phyloP scores from a whole-genome alignment of 2,888 invertebrate species.

The Xylota sylvarum region DNA sequence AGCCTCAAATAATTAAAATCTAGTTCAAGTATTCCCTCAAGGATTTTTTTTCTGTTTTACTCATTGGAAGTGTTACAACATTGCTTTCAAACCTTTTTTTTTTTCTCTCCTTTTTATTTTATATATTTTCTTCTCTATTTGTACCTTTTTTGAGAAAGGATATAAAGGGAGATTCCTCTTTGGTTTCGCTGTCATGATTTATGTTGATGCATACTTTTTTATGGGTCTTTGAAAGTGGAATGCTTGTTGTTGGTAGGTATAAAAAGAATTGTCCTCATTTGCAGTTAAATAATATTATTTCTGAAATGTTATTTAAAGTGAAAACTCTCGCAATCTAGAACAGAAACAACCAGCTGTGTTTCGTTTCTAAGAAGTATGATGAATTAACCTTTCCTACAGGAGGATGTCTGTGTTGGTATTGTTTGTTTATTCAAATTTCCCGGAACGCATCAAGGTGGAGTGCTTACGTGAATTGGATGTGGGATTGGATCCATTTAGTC shows the following conservation, averaged over 20 bases:
- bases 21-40: slow-evolving; percentile 56
- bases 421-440: background rate
- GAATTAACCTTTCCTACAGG: slow-evolving; percentile 12
- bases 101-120: slow-evolving; percentile 14
- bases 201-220: slow-evolving; percentile 46
- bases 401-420: background rate
- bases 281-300: slow-evolving; percentile 24
- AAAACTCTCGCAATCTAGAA: background rate
- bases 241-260: slow-evolving; percentile 3
- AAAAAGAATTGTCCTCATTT: slow-evolving; percentile 29
- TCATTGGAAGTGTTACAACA: slow-evolving; percentile 53
- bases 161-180: slow-evolving; percentile 44
- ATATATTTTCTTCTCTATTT: slow-evolving; percentile 20
- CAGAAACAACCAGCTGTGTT: slow-evolving; percentile 18
- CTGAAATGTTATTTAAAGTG: background rate
- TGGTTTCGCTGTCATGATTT: slow-evolving; percentile 47
- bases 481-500: no score
- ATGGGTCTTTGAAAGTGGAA: slow-evolving; percentile 9
- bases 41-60: slow-evolving; percentile 31
- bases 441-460: background rate
- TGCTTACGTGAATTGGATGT: background rate
- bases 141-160: slow-evolving; percentile 29
- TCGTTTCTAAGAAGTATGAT: background rate
- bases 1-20: slow-evolving; percentile 65
- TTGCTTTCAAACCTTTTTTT: slow-evolving; percentile 16